Base-by-base conservation (phyloP, 2,113 vertebrate species). In the Prunella himalayana region DNA sequence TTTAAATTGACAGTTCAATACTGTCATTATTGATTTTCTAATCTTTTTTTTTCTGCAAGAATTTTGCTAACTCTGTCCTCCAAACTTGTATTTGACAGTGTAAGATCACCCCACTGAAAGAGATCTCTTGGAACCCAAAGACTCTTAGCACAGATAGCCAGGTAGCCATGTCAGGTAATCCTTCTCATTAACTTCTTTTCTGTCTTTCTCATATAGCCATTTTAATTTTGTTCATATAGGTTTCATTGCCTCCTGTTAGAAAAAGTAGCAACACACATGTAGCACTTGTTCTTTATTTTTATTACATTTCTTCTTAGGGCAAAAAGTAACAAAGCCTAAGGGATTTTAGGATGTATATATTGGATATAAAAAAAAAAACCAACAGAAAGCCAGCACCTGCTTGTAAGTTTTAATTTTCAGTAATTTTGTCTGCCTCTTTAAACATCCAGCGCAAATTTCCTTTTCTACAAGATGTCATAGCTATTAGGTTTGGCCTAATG, bases 331-430 rank as follows among this genome's bases (percentile, higher is more conserved):
- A 60, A 47, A 51, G 4, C 3, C 10, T 22, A 19, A 15, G 5
- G 7, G 15, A 82, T 41, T 82, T 88, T 49, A 54, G 3, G 5
- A 65, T 18, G 12, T 8, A 54, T 56, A 82, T 70, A 21, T 27
- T 66, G 4, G 13, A 13, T 57, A 37, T 39, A 17, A 8, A 44
- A 69, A 6, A 8, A 44, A 73, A 50, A 49, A 0, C 0, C 1
- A 23, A 39, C 15, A 89, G 45, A 31, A 91, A 83, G 61, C 1
- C 17, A 77, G 15, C 0, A 51, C 4, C 9, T 82, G 5, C 1
- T 81, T 80, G 31, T 41, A 22, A 61, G 13, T 90, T 80, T 93
- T 68, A 27, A 13, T 61, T 79, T 76, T 89, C 24, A 56, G 5
- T 27, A 8, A 10, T 13, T 82, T 70, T 80, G 5, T 63, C 57